Percentiles rank a stretch among this genome's conserved stretches.
These are phyloP conservation scores for Periplaneta americana DNA, from an alignment of 1,140 invertebrate genomes.

Conservation along the genomic window DNA sequence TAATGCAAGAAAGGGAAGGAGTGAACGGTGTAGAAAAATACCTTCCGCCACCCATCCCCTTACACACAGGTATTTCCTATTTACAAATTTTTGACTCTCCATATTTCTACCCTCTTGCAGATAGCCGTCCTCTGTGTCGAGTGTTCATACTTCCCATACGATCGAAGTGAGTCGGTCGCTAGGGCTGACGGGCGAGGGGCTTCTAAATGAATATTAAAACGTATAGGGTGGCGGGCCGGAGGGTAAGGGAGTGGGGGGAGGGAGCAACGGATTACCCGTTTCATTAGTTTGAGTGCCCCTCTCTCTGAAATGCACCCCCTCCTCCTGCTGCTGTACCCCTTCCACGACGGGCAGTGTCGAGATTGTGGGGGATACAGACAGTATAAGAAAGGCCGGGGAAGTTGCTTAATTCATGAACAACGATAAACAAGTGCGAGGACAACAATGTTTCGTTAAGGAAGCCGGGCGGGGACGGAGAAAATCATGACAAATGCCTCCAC, in stretches of 20 bases:
- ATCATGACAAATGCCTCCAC: too few species aligned
- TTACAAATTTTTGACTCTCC: background rate
- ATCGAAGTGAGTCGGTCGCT: background rate
- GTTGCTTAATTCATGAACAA: too few species aligned
- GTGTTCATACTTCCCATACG: background rate
- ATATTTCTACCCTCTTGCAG: background rate
- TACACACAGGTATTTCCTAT: background rate
- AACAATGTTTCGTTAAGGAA: too few species aligned
- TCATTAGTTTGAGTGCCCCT: constrained; percentile 12
- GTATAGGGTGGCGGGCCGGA: background rate
- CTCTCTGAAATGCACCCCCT: background rate
- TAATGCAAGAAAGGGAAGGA: background rate
- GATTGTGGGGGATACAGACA: too few species aligned
- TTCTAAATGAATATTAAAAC: constrained; percentile 15
- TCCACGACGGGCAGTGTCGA: too few species aligned
- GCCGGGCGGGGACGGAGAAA: too few species aligned
- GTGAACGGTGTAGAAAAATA: background rate
- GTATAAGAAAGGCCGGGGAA: too few species aligned
- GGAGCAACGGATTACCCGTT: constrained; percentile 2
- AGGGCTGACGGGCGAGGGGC: background rate
- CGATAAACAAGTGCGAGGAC: too few species aligned
- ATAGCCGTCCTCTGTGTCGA: too few species aligned
- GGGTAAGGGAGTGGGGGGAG: background rate
- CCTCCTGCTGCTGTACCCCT: background rate
- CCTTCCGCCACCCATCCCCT: background rate